Conservation (phyloP, 2,113 vertebrate genomes). For the Cranoglanis bouderius region DNA sequence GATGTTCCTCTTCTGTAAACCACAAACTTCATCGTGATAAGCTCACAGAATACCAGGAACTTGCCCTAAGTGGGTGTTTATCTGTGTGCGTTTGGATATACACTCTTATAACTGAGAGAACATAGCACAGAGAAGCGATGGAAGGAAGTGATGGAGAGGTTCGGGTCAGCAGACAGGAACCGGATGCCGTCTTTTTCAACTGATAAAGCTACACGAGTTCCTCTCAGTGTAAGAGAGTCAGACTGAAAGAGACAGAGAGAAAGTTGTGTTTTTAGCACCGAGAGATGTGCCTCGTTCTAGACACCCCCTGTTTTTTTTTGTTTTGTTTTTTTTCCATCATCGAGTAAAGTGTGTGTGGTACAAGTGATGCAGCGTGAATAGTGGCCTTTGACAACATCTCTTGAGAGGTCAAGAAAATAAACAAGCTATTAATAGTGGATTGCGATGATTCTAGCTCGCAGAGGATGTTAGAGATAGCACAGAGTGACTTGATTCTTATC, state of each 20-base stretch:
- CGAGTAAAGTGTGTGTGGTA: neutral
- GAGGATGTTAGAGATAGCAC: neutral
- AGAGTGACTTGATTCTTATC: too few species aligned
- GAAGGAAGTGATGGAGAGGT: conserved; percentile 37
- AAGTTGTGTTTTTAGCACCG: neutral
- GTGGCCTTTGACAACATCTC: neutral
- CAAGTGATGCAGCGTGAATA: neutral
- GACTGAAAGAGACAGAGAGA: neutral
- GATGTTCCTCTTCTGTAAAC: conserved; percentile 29
- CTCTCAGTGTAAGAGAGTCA: neutral
- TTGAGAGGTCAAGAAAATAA: neutral
- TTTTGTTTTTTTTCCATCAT: neutral
- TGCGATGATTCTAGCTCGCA: too few species aligned
- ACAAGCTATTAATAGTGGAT: neutral
- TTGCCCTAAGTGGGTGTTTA: conserved; percentile 11
- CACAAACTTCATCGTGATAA: conserved; percentile 9
- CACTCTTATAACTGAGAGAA: neutral
- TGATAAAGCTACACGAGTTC: neutral
- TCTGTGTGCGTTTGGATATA: conserved; percentile 15
- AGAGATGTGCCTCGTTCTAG: neutral
- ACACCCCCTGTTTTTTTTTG: conserved; percentile 13
- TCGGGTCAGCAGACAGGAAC: conserved; percentile 37
- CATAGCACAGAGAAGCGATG: neutral
- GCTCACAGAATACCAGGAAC: conserved; percentile 10
- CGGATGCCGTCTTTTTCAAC: conserved; percentile 11